A percentile compares a stretch with the other conserved stretches of the same genome.
These are phyloP conservation scores for Chrysolophus pictus DNA, from an alignment of 2,797 vertebrate genomes.

Conservation along the genomic window DNA sequence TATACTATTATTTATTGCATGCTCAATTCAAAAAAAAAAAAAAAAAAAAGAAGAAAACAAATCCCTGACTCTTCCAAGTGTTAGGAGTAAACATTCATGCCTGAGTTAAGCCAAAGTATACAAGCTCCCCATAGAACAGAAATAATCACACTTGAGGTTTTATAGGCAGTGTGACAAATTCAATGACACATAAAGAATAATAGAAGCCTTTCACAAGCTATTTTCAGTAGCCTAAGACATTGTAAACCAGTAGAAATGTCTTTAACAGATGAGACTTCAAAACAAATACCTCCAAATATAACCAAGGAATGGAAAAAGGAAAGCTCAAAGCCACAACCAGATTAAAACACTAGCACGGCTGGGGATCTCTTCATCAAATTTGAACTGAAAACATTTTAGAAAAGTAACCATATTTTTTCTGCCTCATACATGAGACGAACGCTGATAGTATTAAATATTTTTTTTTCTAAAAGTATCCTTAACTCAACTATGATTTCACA, in stretches of 20 bases:
- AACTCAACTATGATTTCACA: background rate
- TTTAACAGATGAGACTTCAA: background rate
- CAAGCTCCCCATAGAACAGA: background rate
- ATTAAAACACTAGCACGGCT: background rate
- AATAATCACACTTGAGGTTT: background rate
- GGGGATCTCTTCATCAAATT: background rate
- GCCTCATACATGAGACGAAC: background rate
- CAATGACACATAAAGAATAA: background rate
- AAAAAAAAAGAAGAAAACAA: background rate
- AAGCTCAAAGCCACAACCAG: background rate
- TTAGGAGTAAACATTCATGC: background rate
- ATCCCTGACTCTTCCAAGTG: background rate
- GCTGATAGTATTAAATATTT: accelerated
- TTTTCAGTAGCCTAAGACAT: background rate
- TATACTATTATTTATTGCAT: background rate
- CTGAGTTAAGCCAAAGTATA: background rate
- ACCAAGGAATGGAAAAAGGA: background rate
- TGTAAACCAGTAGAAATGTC: background rate
- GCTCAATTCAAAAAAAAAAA: accelerated
- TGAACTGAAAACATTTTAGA: background rate
- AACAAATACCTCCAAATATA: background rate
- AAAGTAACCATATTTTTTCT: background rate
- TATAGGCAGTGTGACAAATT: background rate
- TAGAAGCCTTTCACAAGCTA: background rate
- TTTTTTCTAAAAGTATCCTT: background rate